Percentiles rank a stretch among this genome's conserved stretches.
These are phyloP conservation scores for Sebastes paucispinis DNA, from an alignment of 2,797 vertebrate genomes.

Conservation along the genomic window DNA sequence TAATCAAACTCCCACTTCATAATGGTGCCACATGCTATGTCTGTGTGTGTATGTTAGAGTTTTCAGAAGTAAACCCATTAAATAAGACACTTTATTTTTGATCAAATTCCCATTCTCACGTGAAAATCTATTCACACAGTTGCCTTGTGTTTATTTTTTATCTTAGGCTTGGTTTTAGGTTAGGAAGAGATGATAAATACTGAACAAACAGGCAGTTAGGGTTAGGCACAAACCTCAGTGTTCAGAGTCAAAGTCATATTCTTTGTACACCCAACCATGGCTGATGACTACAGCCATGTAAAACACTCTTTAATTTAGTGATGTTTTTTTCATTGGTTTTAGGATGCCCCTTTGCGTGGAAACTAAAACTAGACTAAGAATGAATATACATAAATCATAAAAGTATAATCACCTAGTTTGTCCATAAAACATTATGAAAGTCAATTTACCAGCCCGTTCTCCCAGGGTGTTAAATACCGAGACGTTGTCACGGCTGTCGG, in stretches of 20 bases:
- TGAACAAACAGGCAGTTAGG: not conserved
- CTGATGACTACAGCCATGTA: not conserved
- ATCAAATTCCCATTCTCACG: not conserved
- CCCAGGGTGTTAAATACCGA: no score
- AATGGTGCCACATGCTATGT: not conserved
- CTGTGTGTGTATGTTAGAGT: not conserved
- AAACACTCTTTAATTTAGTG: not conserved
- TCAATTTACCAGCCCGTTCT: not conserved
- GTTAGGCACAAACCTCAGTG: not conserved
- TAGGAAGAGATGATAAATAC: not conserved
- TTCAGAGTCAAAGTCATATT: not conserved
- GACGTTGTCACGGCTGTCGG: no score
- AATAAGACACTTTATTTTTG: not conserved
- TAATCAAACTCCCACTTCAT: conserved; percentile 54
- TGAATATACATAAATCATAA: no score
- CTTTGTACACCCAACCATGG: not conserved
- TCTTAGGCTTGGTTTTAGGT: not conserved
- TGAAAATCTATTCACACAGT: not conserved
- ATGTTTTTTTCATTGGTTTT: not conserved
- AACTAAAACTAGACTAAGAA: not conserved
- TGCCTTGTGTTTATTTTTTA: not conserved
- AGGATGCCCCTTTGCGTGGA: fast-evolving
- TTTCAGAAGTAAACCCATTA: conserved; percentile 1
- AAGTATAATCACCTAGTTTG: no score
- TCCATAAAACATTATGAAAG: not conserved